Evolutionary conservation across 2,113 vertebrate genomes (phyloP).

Genomic region (Herpailurus yagouaroundi): DNA sequence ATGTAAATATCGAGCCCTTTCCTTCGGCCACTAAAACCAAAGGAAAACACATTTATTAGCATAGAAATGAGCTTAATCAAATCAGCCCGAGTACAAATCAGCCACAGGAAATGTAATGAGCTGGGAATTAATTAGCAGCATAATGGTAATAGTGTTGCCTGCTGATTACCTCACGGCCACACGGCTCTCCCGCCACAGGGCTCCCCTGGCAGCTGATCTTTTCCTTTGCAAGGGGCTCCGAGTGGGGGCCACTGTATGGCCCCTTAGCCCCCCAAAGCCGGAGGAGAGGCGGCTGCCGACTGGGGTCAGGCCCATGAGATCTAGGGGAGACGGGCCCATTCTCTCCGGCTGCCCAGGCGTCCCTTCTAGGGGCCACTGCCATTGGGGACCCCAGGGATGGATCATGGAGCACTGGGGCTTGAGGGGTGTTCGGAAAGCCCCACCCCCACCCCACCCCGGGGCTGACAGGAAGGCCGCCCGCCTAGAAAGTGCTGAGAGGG

Average conservation of each 20-base stretch:
- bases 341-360: no score
- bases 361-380: neutral
- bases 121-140: conserved; percentile 94
- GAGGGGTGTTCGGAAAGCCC: neutral
- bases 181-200: conserved; percentile 82
- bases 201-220: conserved; percentile 80
- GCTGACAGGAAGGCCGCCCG: neutral
- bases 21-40: conserved; percentile 89
- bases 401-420: accelerated
- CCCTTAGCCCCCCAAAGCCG: conserved; percentile 24
- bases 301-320: neutral
- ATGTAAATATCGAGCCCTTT: conserved; percentile 86
- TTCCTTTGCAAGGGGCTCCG: conserved; percentile 76
- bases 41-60: conserved; percentile 94
- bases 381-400: neutral
- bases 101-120: conserved; percentile 92
- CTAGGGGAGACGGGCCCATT: neutral
- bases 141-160: conserved; percentile 90
- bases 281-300: neutral
- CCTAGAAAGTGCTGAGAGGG: neutral
- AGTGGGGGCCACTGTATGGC: conserved; percentile 65
- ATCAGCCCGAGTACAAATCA: conserved; percentile 91
- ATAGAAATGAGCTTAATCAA: conserved; percentile 94
- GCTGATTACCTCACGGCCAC: conserved; percentile 89
- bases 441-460: neutral